phyloP scores from a whole-genome alignment of 2,888 invertebrate species.

The Magallana nippona region DNA sequence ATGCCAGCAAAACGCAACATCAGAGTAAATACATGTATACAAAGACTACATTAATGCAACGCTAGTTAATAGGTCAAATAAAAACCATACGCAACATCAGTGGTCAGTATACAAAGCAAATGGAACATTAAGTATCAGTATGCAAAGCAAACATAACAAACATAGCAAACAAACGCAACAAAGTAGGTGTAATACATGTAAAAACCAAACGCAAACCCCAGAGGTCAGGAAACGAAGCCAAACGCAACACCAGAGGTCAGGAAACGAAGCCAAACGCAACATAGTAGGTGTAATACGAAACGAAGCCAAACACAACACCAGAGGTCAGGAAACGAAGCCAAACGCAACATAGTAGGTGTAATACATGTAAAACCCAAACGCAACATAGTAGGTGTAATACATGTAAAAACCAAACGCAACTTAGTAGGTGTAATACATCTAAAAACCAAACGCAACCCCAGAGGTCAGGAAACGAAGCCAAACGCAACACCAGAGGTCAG shows the following conservation, averaged over 20 bases:
- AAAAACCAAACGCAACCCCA: too few species aligned
- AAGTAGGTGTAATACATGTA: too few species aligned
- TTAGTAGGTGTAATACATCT: neutral
- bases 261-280: neutral
- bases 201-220: too few species aligned
- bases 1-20: slow-evolving; percentile 61
- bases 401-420: too few species aligned
- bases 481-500: too few species aligned
- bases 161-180: too few species aligned
- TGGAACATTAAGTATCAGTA: neutral
- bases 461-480: too few species aligned
- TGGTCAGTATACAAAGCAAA: neutral
- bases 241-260: neutral
- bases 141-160: too few species aligned
- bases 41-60: slow-evolving; percentile 59
- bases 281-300: too few species aligned
- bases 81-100: too few species aligned
- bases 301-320: neutral
- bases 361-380: neutral
- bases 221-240: neutral
- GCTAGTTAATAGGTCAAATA: slow-evolving; percentile 47
- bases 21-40: slow-evolving; percentile 55
- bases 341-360: neutral
- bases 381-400: neutral
- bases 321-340: neutral